Evolutionary conservation across 1,140 invertebrate species (phyloP), one percentile per base, ranked within the genome.

Genomic region (Dendroctonus valens): DNA sequence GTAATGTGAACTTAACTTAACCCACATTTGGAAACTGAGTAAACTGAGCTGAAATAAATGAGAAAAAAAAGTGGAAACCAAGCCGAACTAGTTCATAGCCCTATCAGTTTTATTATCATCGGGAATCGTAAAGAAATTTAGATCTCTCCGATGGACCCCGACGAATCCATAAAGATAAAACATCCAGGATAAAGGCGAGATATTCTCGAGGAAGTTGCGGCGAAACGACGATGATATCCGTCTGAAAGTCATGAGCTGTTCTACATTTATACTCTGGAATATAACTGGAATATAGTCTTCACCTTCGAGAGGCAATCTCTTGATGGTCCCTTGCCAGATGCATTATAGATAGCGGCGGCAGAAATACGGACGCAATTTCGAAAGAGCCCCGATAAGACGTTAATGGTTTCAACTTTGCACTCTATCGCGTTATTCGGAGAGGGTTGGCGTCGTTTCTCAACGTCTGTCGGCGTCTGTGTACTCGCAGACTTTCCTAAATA

Each of bases 321-420:
- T 69, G 70, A 74, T 72, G 70, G 73, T 69, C 70, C 65, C 67
- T 65, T 42, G 65, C 62, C 71, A 59, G 73, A 76, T 76, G 75
- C 76, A 77, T 78, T 77, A 78, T 78, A 77, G 77, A 77, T 78
- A 77, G 67, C 61, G 69, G 49, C 59, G 66, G 52, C 60, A 67
- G 74, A 78, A 75, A 76, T 75, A 71, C 74, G 60, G 63, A 75
- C 75, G 75, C 76, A 76, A 77, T 73, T 67, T 69, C 55, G 64
- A 74, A 70, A 67, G 71, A 65, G 69, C 70, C 58, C 37, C 64
- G 77, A 78, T 78, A 78, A 78, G 75, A 78, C 76, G 77, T 70
- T 78, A 78, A 78, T 77, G 74, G 77, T 70, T 77, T 76, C 77
- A 78, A 78, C 76, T 78, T 78, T 77, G 73, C 75, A 76, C 75